These are phyloP conservation scores for Glareola pratincola DNA, from an alignment of 2,113 vertebrate species.

Conservation along the genomic window DNA sequence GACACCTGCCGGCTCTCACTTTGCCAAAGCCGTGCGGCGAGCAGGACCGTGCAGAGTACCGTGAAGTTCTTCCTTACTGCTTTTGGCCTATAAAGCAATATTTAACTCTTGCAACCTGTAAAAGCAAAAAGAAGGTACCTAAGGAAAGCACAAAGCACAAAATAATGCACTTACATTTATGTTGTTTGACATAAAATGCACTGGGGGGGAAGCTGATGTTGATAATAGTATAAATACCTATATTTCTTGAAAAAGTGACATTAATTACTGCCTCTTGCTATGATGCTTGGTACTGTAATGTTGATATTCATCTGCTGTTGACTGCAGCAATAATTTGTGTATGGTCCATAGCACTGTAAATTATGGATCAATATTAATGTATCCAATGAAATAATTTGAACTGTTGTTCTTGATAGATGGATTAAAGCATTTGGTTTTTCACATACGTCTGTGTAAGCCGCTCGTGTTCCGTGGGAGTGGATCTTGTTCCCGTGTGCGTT, in stretches of 20 bases:
- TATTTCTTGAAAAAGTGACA: slow-evolving; percentile 78
- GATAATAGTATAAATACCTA: slow-evolving; percentile 75
- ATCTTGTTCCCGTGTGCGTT: not conserved
- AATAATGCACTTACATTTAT: slow-evolving; percentile 79
- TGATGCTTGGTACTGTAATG: slow-evolving; percentile 85
- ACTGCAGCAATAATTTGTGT: slow-evolving; percentile 80
- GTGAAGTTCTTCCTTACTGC: slow-evolving; percentile 68
- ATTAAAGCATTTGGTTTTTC: slow-evolving; percentile 85
- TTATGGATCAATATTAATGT: slow-evolving; percentile 82
- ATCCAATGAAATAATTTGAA: slow-evolving; percentile 79
- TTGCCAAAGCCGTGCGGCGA: slow-evolving; percentile 71
- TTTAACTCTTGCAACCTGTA: slow-evolving; percentile 68
- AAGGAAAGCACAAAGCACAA: slow-evolving; percentile 78
- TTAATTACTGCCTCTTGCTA: slow-evolving; percentile 79
- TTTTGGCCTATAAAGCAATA: slow-evolving; percentile 82
- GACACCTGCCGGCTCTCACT: slow-evolving; percentile 75
- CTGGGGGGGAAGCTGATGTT: slow-evolving; percentile 77
- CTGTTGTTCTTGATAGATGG: slow-evolving; percentile 81
- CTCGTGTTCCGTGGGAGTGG: slow-evolving; percentile 60
- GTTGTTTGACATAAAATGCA: slow-evolving; percentile 78
- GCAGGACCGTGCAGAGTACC: slow-evolving; percentile 65
- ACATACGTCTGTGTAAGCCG: slow-evolving; percentile 60
- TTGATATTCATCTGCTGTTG: slow-evolving; percentile 81
- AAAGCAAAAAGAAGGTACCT: slow-evolving; percentile 70
- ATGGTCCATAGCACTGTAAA: slow-evolving; percentile 81